Evolutionary conservation across 1,140 invertebrate genomes (phyloP), one percentile per base, ranked within the genome.

Genomic region (Cotesia typhae): DNA sequence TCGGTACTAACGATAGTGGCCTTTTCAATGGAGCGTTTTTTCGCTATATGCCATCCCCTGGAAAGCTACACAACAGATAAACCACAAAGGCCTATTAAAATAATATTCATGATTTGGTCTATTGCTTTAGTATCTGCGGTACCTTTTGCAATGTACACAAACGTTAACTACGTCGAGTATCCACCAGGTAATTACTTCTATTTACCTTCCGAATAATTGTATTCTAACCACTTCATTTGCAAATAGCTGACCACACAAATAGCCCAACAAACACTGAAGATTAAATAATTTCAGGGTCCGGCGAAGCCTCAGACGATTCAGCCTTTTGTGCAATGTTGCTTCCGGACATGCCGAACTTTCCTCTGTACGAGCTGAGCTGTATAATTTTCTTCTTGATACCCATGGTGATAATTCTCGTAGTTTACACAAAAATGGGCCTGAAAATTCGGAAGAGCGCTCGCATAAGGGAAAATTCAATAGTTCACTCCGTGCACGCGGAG

Each of bases 1-100:
- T 96, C 95, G 0, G 94, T 97, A 1, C 87, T 98, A 77, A 96
- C 94, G 28, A 97, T 98, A 75, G 94, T 96, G 12, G 93, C 93
- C 20, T 96, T 96, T 84, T 94, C 94, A 0, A 91, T 92, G 79
- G 94, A 95, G 84, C 89, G 96, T 55, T 98, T 97, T 87, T 83
- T 97, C 37, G 96, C 96, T 12, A 97, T 98, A 76, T 98, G 96
- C 80, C 93, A 97, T 84, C 95, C 96, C 0, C 85, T 98, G 51
- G 91, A 92, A 75, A 87, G 91, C 17, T 92, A 95, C 80, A 91
- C 91, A 3, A 93, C 96, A 88, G 93, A 93, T 0, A 93, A 93
- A 4, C 88, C 96, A 51, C 90, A 92, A 57, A 88, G 95, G 37
- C 94, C 95, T 1, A 80, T 94, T n/a, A 89, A 92, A 41, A 94